A percentile compares a stretch with the other conserved stretches of the same genome.
These are phyloP conservation scores for Hesperia comma DNA, from an alignment of 2,888 invertebrate genomes.

Conservation along the genomic window DNA sequence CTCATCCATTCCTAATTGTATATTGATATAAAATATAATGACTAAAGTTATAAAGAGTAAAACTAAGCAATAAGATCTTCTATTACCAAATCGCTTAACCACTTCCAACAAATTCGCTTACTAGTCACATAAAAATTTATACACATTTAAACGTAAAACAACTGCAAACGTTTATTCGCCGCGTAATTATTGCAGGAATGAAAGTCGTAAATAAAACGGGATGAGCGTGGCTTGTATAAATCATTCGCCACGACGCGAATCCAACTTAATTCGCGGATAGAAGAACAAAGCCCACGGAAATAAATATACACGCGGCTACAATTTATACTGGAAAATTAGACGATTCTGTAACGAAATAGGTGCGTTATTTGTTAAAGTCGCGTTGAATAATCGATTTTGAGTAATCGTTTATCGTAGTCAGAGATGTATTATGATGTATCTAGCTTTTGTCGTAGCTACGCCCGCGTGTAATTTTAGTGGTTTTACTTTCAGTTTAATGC, in stretches of 20 bases:
- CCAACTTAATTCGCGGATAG: conserved; percentile 78
- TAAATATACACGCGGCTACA: conserved; percentile 67
- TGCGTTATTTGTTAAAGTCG: conserved; percentile 55
- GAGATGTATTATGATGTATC: neutral
- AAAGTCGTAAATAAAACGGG: conserved; percentile 79
- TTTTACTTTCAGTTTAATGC: too few species aligned
- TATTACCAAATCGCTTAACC: too few species aligned
- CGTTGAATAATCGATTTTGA: conserved; percentile 64
- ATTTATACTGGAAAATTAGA: conserved; percentile 57
- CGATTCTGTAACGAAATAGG: conserved; percentile 43
- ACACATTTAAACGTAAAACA: neutral
- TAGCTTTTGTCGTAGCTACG: too few species aligned
- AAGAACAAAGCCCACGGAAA: conserved; percentile 79
- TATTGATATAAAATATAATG: too few species aligned
- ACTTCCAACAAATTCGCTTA: too few species aligned
- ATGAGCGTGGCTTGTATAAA: conserved; percentile 80
- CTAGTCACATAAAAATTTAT: neutral
- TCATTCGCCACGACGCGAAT: conserved; percentile 71
- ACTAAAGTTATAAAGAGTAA: too few species aligned
- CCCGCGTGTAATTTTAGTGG: too few species aligned
- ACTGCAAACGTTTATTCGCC: conserved; percentile 55
- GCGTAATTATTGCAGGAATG: conserved; percentile 79
- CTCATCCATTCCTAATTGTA: too few species aligned
- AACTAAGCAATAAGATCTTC: too few species aligned
- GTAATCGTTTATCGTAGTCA: conserved; percentile 45